Conservation (phyloP, 2,113 vertebrate species). For the Amphilophus citrinellus region DNA sequence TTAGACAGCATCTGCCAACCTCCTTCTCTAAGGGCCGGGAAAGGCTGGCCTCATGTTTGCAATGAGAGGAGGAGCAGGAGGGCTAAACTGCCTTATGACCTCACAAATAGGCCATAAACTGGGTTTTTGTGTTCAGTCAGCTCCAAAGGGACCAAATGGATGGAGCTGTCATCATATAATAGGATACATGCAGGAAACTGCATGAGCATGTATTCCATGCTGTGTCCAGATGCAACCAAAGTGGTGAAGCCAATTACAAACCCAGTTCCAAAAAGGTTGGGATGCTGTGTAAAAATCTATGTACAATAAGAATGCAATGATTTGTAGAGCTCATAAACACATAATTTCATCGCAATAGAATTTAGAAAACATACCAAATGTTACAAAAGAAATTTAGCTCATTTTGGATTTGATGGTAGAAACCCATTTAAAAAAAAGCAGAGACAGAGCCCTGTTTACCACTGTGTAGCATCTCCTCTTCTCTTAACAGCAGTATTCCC, state of each 20-base stretch:
- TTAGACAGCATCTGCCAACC: slow-evolving; percentile 72
- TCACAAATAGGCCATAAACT: slow-evolving; percentile 39
- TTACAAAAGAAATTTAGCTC: not conserved
- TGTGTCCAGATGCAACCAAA: not conserved
- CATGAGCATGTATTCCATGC: slow-evolving; percentile 14
- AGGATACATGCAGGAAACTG: not conserved
- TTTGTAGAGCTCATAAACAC: not conserved
- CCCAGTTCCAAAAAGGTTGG: not conserved
- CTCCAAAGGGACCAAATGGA: slow-evolving; percentile 8
- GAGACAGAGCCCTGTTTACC: not conserved
- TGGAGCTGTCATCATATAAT: slow-evolving; percentile 26
- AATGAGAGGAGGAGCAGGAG: slow-evolving; percentile 11
- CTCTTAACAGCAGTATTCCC: not conserved
- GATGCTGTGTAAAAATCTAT: not conserved
- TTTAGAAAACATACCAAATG: not conserved
- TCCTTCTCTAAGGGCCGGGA: slow-evolving; percentile 29
- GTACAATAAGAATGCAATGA: not conserved
- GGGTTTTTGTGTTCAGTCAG: slow-evolving; percentile 25
- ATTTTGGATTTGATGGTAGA: not conserved
- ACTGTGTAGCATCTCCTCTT: not conserved
- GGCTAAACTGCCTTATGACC: slow-evolving; percentile 29
- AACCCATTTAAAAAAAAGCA: not conserved
- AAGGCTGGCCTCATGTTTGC: slow-evolving; percentile 16
- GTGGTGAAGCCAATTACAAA: not conserved
- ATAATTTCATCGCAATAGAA: not conserved